Evolutionary conservation across 2,797 vertebrate species (phyloP).

Genomic region (Myotis planiceps): DNA sequence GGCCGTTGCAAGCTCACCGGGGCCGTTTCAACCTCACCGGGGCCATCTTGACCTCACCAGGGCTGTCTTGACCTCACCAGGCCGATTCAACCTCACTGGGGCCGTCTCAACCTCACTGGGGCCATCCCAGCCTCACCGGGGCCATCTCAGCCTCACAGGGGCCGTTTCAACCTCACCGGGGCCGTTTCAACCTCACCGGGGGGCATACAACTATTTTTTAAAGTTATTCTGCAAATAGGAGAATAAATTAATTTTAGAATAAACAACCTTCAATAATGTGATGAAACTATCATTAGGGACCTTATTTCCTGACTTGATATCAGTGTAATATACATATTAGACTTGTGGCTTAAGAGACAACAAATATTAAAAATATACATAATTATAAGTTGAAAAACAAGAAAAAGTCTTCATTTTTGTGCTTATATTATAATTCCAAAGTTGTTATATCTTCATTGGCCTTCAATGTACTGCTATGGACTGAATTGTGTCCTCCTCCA

Average conservation of each 20-base stretch:
- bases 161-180: too few relatives aligned
- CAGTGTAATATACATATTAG: neutral
- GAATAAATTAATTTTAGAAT: slow-evolving; percentile 16
- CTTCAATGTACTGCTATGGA: too few relatives aligned
- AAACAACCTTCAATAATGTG: neutral
- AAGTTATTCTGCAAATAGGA: neutral
- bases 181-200: too few relatives aligned
- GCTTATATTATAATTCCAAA: neutral
- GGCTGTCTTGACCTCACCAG: too few relatives aligned
- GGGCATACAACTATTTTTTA: neutral
- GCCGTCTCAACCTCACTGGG: too few relatives aligned
- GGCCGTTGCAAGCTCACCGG: too few relatives aligned
- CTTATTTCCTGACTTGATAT: slow-evolving; percentile 5
- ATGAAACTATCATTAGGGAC: slow-evolving; percentile 13
- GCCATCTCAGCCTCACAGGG: too few relatives aligned
- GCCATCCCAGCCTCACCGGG: too few relatives aligned
- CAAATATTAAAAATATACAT: neutral
- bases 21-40: too few relatives aligned
- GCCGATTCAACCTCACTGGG: too few relatives aligned
- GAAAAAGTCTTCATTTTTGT: neutral
- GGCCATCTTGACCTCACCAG: too few relatives aligned
- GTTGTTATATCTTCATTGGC: neutral
- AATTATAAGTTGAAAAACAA: neutral
- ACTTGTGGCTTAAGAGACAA: neutral
- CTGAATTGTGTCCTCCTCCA: too few relatives aligned